Conservation (phyloP, 2,797 vertebrate species). For the Buceros bicornis region DNA sequence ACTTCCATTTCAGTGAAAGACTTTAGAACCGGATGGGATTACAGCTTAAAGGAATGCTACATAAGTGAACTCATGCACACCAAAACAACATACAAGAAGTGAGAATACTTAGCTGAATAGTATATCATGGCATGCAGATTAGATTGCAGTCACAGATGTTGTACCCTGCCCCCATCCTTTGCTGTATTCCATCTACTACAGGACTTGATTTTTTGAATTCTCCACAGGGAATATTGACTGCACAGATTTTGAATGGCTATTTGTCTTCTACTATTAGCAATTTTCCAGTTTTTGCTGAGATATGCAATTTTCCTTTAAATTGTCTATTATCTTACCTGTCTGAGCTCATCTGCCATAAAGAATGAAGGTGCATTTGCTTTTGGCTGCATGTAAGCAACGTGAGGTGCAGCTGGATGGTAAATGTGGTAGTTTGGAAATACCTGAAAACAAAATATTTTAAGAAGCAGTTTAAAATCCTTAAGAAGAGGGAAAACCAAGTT, state of each 20-base stretch:
- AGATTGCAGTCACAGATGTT: not conserved
- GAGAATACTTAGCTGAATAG: not conserved
- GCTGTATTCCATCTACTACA: not conserved
- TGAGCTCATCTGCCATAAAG: conserved; percentile 98
- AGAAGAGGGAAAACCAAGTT: not conserved
- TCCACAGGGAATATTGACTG: not conserved
- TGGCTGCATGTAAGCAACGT: conserved; percentile 99
- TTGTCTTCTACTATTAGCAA: not conserved
- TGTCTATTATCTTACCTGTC: conserved; percentile 87
- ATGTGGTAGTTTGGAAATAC: conserved; percentile 99
- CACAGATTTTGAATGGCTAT: not conserved
- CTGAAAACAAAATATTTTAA: conserved; percentile 73
- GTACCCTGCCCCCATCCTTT: not conserved
- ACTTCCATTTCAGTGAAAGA: not conserved
- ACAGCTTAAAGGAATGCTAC: not conserved
- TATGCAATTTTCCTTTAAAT: not conserved
- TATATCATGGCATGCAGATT: not conserved
- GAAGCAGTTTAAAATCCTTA: not conserved
- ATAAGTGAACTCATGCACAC: not conserved
- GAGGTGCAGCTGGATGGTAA: conserved; percentile 96
- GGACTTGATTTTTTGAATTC: not conserved
- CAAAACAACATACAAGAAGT: not conserved
- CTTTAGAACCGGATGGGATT: not conserved
- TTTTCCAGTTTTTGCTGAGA: not conserved
- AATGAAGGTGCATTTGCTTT: conserved; percentile 99